Conservation (phyloP, 2,888 invertebrate species). For the Drosophila atripex region DNA sequence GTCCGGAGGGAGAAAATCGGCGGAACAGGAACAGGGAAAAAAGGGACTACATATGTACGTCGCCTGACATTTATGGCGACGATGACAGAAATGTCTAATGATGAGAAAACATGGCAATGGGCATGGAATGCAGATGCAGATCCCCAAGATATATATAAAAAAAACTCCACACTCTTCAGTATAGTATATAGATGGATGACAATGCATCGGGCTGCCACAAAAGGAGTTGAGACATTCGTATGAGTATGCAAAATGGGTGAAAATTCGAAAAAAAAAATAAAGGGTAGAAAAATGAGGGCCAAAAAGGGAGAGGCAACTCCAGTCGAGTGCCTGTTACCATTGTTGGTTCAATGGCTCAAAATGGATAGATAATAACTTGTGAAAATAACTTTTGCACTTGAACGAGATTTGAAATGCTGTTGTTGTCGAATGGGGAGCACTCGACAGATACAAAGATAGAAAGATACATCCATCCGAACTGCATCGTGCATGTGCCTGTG, state of each 20-base stretch:
- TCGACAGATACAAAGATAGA: constrained; percentile 27
- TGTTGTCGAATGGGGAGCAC: constrained; percentile 23
- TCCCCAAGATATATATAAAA: constrained; percentile 1
- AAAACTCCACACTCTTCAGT: background rate
- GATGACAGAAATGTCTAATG: constrained; percentile 30
- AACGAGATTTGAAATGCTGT: constrained; percentile 36
- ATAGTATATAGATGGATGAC: constrained; percentile 48
- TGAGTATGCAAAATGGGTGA: constrained; percentile 18
- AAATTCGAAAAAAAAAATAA: background rate
- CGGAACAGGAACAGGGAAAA: constrained; percentile 1
- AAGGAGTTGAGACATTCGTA: constrained; percentile 28
- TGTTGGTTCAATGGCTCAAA: constrained; percentile 70
- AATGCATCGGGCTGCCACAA: constrained; percentile 54
- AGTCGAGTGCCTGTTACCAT: constrained; percentile 45
- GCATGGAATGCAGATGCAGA: constrained; percentile 2
- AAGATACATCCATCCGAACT: constrained; percentile 11
- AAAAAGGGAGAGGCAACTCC: constrained; percentile 28
- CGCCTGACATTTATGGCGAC: constrained; percentile 48
- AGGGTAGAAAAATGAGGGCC: background rate
- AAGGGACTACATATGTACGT: too few relatives aligned
- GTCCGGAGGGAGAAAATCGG: background rate
- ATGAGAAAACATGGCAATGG: background rate
- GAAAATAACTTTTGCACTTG: constrained; percentile 78
- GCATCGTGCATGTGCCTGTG: constrained; percentile 9
- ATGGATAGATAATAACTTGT: constrained; percentile 77